Conservation (phyloP, 2,888 invertebrate species). For the Cylloceria caligata region DNA sequence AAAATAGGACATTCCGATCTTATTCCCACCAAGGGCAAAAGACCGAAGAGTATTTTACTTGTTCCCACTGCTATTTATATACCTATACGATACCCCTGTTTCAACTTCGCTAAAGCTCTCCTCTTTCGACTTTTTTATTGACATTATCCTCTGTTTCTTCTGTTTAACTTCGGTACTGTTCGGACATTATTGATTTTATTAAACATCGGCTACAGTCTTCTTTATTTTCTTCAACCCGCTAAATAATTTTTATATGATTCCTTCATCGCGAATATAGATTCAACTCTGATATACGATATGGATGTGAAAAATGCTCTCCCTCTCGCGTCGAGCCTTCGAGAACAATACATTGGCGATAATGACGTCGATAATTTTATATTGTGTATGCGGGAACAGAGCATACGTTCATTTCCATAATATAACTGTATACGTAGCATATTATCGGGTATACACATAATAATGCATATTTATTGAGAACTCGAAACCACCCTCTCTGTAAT, state of each 20-base stretch:
- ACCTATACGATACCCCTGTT: conserved; percentile 54
- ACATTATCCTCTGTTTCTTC: conserved; percentile 27
- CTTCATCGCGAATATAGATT: conserved; percentile 26
- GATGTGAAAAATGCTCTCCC: conserved; percentile 18
- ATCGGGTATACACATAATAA: conserved; percentile 59
- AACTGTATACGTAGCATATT: conserved; percentile 51
- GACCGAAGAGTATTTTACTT: conserved; percentile 66
- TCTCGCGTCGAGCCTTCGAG: conserved; percentile 28
- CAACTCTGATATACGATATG: conserved; percentile 30
- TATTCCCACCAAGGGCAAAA: conserved; percentile 64
- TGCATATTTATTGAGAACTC: conserved; percentile 59
- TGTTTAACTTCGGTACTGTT: conserved; percentile 6
- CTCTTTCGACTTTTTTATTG: conserved; percentile 25
- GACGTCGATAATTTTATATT: conserved; percentile 64
- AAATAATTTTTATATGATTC: neutral
- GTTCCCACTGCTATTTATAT: conserved; percentile 69
- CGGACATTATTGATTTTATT: conserved; percentile 2
- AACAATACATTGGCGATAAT: conserved; percentile 60
- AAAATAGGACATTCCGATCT: conserved; percentile 72
- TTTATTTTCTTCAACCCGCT: conserved; percentile 27
- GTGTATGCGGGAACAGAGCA: conserved; percentile 51
- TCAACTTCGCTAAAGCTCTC: conserved; percentile 51
- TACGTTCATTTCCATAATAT: conserved; percentile 64
- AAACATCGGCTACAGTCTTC: conserved; percentile 14
- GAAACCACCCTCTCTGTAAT: conserved; percentile 31